These are phyloP conservation scores for Epizoanthus ramosus DNA, from an alignment of 92 coral and sea anemone genomes.

Conservation along the genomic window DNA sequence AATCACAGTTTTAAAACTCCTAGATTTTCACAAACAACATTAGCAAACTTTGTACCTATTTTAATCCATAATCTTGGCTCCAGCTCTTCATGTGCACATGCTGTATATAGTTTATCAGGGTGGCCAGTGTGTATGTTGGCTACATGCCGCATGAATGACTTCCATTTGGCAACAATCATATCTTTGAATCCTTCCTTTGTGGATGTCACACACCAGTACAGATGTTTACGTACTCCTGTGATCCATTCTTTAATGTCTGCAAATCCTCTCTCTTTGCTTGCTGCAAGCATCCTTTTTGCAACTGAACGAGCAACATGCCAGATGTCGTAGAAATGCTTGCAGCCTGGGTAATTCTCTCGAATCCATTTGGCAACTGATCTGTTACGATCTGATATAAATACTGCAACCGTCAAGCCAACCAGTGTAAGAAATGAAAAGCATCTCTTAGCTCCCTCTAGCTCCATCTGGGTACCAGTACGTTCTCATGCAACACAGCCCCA, in stretches of 20 bases:
- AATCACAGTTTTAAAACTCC: too few species aligned
- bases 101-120: slow-evolving; percentile 54
- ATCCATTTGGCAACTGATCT: slow-evolving; percentile 67
- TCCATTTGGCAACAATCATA: slow-evolving; percentile 71
- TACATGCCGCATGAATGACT: slow-evolving; percentile 68
- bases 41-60: slow-evolving; percentile 37
- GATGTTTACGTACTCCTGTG: slow-evolving; percentile 49
- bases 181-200: slow-evolving; percentile 60
- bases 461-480: slow-evolving; percentile 46
- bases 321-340: slow-evolving; percentile 59
- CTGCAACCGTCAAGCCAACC: slow-evolving; percentile 44
- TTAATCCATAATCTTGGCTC: slow-evolving; percentile 68
- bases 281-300: slow-evolving; percentile 55
- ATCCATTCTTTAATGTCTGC: slow-evolving; percentile 56
- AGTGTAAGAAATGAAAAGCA: slow-evolving; percentile 40
- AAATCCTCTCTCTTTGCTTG: slow-evolving; percentile 63
- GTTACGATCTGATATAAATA: slow-evolving; percentile 70
- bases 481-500: too few species aligned
- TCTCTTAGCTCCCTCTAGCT: slow-evolving; percentile 68
- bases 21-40: too few species aligned
- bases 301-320: slow-evolving; percentile 72
- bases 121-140: slow-evolving; percentile 64
- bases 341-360: slow-evolving; percentile 28
- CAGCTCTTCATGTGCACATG: slow-evolving; percentile 64
- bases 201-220: slow-evolving; percentile 76